These are phyloP conservation scores for Eilema depressum DNA, from an alignment of 2,888 invertebrate species.

Conservation along the genomic window DNA sequence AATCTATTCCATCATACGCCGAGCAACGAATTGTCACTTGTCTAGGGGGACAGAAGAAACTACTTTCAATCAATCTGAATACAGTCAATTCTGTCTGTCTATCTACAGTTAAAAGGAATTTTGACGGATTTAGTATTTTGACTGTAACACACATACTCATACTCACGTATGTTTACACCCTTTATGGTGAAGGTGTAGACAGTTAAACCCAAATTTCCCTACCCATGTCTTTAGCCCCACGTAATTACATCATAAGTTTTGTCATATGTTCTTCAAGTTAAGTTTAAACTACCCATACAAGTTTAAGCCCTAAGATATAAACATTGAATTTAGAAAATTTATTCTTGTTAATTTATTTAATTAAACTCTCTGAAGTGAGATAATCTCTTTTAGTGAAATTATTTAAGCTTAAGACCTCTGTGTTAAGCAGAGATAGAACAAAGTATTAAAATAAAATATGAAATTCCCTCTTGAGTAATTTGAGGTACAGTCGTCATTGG, in stretches of 20 bases:
- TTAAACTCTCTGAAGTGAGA: slow-evolving; percentile 3
- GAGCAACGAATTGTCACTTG: too few species aligned
- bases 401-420: background rate
- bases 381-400: background rate
- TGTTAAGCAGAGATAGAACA: background rate
- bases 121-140: background rate
- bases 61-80: too few species aligned
- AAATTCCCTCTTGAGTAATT: background rate
- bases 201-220: background rate
- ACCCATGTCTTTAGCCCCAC: background rate
- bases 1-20: too few species aligned
- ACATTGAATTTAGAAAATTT: background rate
- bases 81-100: background rate
- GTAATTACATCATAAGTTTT: background rate
- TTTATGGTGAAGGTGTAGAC: background rate
- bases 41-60: too few species aligned
- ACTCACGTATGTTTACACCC: background rate
- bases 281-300: background rate
- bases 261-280: background rate
- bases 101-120: background rate
- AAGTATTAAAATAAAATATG: background rate
- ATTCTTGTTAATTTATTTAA: background rate
- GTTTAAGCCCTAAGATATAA: background rate
- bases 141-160: background rate
- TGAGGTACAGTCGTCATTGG: background rate